Evolutionary conservation across 2,113 vertebrate species (phyloP).

Genomic region (Microtus pennsylvanicus): DNA sequence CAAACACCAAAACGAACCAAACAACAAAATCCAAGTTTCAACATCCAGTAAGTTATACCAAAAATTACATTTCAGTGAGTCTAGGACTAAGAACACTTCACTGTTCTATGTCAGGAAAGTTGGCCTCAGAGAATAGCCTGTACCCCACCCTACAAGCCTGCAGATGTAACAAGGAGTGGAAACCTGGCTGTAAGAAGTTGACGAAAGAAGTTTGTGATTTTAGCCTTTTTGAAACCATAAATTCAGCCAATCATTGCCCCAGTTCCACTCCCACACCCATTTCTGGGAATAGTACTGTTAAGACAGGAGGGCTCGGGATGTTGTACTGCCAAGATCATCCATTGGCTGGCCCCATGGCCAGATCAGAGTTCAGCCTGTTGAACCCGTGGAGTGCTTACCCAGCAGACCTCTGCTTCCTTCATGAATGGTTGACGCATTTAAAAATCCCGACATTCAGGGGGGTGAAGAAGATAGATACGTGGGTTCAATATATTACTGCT

Average conservation of each 20-base stretch:
- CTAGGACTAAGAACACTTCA: neutral
- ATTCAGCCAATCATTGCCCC: neutral
- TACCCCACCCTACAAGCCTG: neutral
- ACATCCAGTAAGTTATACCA: neutral
- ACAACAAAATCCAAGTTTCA: neutral
- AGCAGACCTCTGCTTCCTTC: neutral
- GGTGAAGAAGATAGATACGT: neutral
- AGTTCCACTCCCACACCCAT: neutral
- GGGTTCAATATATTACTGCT: neutral
- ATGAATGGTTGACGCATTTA: neutral
- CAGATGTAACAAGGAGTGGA: neutral
- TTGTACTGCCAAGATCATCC: neutral
- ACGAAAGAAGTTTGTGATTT: neutral
- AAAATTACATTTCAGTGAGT: neutral
- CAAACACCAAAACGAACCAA: neutral
- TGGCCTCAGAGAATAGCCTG: neutral
- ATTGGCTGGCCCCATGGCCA: neutral
- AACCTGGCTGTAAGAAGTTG: neutral
- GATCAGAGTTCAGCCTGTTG: neutral
- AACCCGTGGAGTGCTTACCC: neutral
- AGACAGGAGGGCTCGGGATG: neutral
- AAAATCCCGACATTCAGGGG: neutral
- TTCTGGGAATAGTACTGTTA: neutral
- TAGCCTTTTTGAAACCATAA: neutral
- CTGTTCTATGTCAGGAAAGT: neutral